Evolutionary conservation across 92 coral and sea anemone genomes (phyloP).

Genomic region (Phenganax marumi): DNA sequence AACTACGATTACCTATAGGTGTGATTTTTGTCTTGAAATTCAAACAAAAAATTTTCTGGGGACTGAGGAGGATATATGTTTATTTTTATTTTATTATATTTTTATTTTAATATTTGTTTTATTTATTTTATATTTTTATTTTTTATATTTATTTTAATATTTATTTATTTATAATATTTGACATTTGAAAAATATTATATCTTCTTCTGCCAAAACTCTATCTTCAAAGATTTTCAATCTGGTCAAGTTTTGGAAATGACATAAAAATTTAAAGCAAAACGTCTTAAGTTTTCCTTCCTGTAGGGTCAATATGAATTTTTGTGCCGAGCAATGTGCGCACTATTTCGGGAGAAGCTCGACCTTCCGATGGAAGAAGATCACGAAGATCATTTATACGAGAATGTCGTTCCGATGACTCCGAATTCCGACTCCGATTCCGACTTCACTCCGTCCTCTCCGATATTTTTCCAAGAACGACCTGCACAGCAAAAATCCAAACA

Average conservation of each 20-base stretch:
- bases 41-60: too few relatives aligned
- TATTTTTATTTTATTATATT: too few relatives aligned
- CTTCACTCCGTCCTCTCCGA: not conserved
- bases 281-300: not conserved
- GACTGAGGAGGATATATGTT: too few relatives aligned
- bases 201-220: not conserved
- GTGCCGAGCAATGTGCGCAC: conserved; percentile 33
- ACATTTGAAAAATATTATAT: not conserved
- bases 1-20: too few relatives aligned
- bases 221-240: too few relatives aligned
- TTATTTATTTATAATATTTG: not conserved
- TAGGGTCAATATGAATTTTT: conserved; percentile 41
- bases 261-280: too few relatives aligned
- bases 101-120: not conserved
- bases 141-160: not conserved
- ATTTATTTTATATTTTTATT: not conserved
- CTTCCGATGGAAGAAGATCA: conserved; percentile 32
- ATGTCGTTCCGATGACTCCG: not conserved
- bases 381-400: conserved; percentile 36
- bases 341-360: conserved; percentile 21
- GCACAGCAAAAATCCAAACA: not conserved
- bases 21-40: too few relatives aligned
- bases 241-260: too few relatives aligned
- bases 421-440: conserved; percentile 35
- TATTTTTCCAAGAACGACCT: not conserved